Base-by-base conservation (phyloP, 2,888 invertebrate genomes). In the Drosophila mimica region DNA sequence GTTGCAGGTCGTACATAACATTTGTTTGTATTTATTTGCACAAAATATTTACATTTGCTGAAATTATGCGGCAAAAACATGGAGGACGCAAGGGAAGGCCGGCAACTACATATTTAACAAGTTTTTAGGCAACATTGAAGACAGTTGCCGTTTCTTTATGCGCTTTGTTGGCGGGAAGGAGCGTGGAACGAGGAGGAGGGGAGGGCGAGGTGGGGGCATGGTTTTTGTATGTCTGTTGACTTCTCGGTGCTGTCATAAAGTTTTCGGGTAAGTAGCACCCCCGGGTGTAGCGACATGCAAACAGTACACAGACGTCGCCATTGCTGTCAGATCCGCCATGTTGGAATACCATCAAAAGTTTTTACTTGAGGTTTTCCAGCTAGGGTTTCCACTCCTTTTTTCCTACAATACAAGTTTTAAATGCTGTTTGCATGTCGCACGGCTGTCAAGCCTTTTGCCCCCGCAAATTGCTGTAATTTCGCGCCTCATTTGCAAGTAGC, bases 371-470 rank as follows among this genome's bases (percentile, higher is more conserved):
- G 34, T 31, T n/a, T 8, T 33, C 20, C 43, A 57, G 31, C 11
- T 31, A 17, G 30, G 43, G 31, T 11, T 56, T 33, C 28, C 61
- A 20, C n/a, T 51, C 62, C n/a, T 51, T 59, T 30, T 53, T 67
- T 57, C 17, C 9, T 48, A 56, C 51, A 68, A 57, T 74, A 81
- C 79, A 89, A 88, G 84, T 91, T 91, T 89, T 89, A 88, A 91
- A 91, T 89, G 85, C 82, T 86, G 89, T 91, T 91, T 91, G 89
- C 91, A 90, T 91, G 91, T 91, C 80, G 70, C 77, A 76, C 68
- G 83, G 81, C 71, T 81, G 68, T 64, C 56, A 56, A 54, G 46
- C 69, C 40, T 52, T 49, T 34, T 46, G 51, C 56, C 38, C 53
- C 34, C 52, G 25, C 57, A 79, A 81, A 74, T 75, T 75, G 72